Base-by-base conservation (phyloP, 2,888 invertebrate genomes). In the Lamellibrachia columna region DNA sequence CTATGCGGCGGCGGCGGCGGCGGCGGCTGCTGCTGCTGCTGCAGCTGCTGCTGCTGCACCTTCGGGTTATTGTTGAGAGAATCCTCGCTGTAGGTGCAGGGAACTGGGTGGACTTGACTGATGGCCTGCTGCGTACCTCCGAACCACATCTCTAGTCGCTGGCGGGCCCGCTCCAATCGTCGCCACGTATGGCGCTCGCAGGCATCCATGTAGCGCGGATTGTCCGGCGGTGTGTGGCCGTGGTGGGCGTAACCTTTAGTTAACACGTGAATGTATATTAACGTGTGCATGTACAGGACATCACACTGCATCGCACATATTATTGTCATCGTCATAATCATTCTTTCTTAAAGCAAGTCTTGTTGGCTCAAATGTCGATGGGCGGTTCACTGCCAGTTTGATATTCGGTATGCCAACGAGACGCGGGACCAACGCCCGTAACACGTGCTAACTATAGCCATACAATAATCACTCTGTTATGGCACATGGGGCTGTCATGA, bases 171-270 rank as follows among this genome's bases (percentile, higher is more conserved):
- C 75, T 75, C 75, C 75, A 75, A 75, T 6, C 75, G 75, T 75
- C 75, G 75, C 75, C 75, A 75, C 15, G 75, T 75, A 22, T 75
- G 75, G n/a, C 75, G 75, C n/a, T 75, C 75, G 75, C 75, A 75
- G n/a, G 75, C 75, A 22, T 75, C 75, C 75, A 75, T 75, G 75
- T 75, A 75, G 75, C 75, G 75, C 75, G 75, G 75, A 15, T 75
- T 75, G 75, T 75, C 75, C n/a, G 75, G 75, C n/a, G 75, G 75
- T 15, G 75, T 75, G 75, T 75, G 75, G 75, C 75, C 75, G 75
- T 75, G 75, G 75, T 75, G 75, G 75, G 75, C 75, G 75, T 75
- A 75, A 75, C 75, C 75, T 75, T 22, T 22, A 75, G n/a, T 11
- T 75, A 75, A 75, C 75, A 75, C 22, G 22, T 75, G 40, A 40